phyloP scores from a whole-genome alignment of 2,797 vertebrate genomes.

The Lithobates pipiens region DNA sequence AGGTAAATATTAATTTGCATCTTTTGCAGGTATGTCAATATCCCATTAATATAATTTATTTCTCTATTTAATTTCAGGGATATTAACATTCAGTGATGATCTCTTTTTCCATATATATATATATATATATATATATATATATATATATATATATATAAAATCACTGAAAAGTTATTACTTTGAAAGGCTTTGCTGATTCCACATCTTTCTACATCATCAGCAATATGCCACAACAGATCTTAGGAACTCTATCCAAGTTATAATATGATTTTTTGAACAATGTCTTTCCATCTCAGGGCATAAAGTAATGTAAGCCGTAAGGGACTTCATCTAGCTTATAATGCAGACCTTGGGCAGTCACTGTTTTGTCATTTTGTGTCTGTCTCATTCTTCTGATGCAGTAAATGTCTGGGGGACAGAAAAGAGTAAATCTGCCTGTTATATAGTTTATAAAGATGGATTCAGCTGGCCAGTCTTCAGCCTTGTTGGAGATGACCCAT shows the following conservation, averaged over 20 bases:
- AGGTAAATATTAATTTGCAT: no score
- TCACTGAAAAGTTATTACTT: no score
- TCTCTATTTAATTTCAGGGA: no score
- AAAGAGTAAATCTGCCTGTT: neutral
- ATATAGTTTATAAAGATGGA: neutral
- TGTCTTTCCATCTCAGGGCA: neutral
- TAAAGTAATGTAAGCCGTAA: conserved; percentile 23
- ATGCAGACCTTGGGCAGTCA: conserved; percentile 27
- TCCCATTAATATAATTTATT: no score
- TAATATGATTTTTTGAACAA: conserved; percentile 6
- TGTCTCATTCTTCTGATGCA: conserved; percentile 20
- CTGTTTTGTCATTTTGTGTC: conserved; percentile 34
- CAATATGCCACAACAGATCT: neutral
- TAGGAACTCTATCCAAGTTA: neutral
- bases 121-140: no score
- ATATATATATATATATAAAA: no score
- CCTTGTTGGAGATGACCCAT: neutral
- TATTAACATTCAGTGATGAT: no score
- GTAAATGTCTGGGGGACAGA: neutral
- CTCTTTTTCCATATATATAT: no score
- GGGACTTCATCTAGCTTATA: conserved; percentile 15
- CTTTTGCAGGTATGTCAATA: no score
- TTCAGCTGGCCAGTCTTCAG: neutral
- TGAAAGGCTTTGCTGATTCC: no score
- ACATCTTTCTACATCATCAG: neutral